Conservation (phyloP, 2,113 vertebrate genomes). For the Brienomyrus brachyistius region DNA sequence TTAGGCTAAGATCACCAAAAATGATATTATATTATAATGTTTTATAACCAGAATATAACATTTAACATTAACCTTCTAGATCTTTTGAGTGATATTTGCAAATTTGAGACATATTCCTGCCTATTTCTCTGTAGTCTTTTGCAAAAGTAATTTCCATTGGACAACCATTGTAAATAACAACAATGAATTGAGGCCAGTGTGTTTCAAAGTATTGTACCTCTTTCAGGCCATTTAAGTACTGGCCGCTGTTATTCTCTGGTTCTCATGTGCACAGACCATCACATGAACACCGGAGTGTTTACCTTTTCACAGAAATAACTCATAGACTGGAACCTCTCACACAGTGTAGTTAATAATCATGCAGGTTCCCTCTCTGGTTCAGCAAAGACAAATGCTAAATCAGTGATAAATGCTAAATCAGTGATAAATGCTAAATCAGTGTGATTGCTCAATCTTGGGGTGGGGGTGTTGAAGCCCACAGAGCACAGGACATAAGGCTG, state of each 20-base stretch:
- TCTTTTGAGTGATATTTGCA: neutral
- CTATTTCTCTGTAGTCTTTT: neutral
- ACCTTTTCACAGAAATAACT: neutral
- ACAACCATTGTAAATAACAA: neutral
- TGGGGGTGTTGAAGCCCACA: neutral
- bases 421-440: neutral
- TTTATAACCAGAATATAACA: neutral
- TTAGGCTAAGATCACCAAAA: neutral
- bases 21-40: neutral
- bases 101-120: neutral
- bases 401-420: neutral
- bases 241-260: neutral
- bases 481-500: neutral
- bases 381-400: neutral
- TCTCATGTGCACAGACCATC: neutral
- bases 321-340: neutral
- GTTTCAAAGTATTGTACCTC: neutral
- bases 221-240: neutral
- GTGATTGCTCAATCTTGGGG: neutral
- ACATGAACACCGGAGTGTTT: neutral
- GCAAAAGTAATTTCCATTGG: neutral
- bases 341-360: neutral
- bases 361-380: neutral
- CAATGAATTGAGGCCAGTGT: neutral
- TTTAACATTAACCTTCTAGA: neutral